Conservation (phyloP, 2,797 vertebrate genomes). For the Austrolebias charrua region DNA sequence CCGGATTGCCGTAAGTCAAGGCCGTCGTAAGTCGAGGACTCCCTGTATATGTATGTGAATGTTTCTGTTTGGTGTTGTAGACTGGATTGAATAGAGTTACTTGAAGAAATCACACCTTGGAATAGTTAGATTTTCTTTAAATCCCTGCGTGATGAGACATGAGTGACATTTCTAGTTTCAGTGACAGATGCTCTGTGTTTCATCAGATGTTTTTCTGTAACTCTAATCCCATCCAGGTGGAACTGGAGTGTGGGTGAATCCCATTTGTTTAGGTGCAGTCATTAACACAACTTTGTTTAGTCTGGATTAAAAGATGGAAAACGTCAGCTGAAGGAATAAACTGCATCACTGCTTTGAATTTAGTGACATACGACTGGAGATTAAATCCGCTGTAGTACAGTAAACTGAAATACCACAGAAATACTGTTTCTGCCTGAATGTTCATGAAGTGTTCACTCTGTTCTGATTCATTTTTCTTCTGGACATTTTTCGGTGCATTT, state of each 20-base stretch:
- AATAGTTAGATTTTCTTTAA: background rate
- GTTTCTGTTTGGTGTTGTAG: no score
- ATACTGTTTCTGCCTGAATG: no score
- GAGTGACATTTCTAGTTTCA: slow-evolving; percentile 7
- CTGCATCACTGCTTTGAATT: slow-evolving; percentile 2
- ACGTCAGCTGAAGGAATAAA: slow-evolving; percentile 1
- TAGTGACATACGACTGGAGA: slow-evolving; percentile 24
- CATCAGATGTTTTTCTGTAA: slow-evolving; percentile 22
- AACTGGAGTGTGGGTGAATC: slow-evolving; percentile 43
- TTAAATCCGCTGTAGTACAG: background rate
- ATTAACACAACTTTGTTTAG: slow-evolving; percentile 39
- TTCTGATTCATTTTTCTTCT: no score
- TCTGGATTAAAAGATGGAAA: slow-evolving; percentile 36
- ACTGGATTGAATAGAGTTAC: no score
- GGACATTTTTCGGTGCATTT: no score
- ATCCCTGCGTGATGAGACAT: slow-evolving; percentile 13
- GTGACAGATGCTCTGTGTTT: slow-evolving; percentile 11
- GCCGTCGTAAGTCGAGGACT: no score
- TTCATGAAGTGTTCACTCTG: background rate
- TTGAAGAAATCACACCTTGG: background rate
- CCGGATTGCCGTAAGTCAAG: no score
- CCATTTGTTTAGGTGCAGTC: slow-evolving; percentile 32
- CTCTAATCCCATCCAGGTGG: slow-evolving; percentile 41
- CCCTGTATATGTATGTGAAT: no score
- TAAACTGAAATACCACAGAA: background rate